Base-by-base conservation (phyloP, 2,797 vertebrate species). In the Sebastes minor region DNA sequence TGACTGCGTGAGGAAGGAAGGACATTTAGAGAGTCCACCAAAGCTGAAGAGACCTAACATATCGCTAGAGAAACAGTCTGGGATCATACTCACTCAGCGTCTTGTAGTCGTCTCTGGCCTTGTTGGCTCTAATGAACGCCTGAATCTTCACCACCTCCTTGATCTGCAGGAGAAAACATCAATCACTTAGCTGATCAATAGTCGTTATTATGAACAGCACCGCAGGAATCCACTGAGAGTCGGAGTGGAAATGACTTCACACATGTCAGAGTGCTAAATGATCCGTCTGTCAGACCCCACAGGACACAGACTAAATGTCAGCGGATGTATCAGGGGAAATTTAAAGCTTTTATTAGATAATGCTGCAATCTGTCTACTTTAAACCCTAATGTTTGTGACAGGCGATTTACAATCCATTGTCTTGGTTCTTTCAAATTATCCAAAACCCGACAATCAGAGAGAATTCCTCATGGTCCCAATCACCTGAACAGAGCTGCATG, bases 41-140 rank as follows among this genome's bases (percentile, higher is more conserved):
- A 16, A 64, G 28, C 8, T 16, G 9, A 16, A 42, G 16, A 75
- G 2, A 46, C 1, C 8, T 42, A 30, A 9, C 11, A 18, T 1
- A 13, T 27, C 16, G 16, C 2, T 59, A 18, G 8, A 25, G 4
- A 71, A n/a, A 5, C 12, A 14, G 11, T 49, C 25, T 7, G 5
- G 57, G 59, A 27, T 69, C 6, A 5, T 65, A 96, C 98, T 97
- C 92, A 99, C 98, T 99, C 74, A 99, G 96, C 1, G 98, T 99
- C 95, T 98, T 99, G 95, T 99, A 99, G 94, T 99, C 98, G 28
- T 99, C 98, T 65, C 98, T 96, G 46, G 98, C 98, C 94, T 99
- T 99, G 95, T 99, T 99, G 79, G 98, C 98, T 91, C 98, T 96
- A 71, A 99, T 99, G 86, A 99, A 99, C 5, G 98, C 98, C 94